Conservation (phyloP, 2,888 invertebrate species). For the Bruchidius siliquastri region DNA sequence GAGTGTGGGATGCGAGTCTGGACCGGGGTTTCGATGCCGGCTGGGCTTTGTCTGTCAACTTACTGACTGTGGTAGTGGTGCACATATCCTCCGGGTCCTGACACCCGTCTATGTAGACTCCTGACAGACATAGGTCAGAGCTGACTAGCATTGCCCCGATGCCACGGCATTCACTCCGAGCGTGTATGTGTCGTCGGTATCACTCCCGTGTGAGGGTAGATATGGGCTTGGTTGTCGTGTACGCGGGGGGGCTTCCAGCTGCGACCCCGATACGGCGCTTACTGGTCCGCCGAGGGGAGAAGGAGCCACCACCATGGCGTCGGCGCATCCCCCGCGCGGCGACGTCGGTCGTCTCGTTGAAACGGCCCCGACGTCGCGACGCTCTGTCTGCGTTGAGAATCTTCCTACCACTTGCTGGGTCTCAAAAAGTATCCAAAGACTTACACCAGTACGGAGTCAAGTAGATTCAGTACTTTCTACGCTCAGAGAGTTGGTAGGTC, state of each 20-base stretch:
- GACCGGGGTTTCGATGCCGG: not conserved
- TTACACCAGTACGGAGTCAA: too few relatives aligned
- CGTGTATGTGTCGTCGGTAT: conserved; percentile 25
- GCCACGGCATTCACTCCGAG: conserved; percentile 41
- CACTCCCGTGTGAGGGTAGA: conserved; percentile 31
- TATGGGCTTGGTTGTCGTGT: conserved; percentile 22
- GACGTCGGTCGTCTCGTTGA: not conserved
- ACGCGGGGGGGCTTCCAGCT: conserved; percentile 41
- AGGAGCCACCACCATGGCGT: conserved; percentile 24
- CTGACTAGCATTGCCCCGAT: conserved; percentile 47
- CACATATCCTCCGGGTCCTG: conserved; percentile 49
- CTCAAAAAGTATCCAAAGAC: not conserved
- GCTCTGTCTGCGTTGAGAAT: not conserved
- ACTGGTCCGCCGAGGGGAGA: conserved; percentile 30
- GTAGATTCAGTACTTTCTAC: too few relatives aligned
- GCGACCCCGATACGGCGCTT: conserved; percentile 44
- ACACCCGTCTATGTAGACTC: conserved; percentile 50
- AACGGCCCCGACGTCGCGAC: conserved; percentile 6
- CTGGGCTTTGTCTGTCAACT: conserved; percentile 27
- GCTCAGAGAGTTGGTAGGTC: too few relatives aligned
- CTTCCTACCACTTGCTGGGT: not conserved
- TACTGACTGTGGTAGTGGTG: conserved; percentile 49
- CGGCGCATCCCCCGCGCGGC: conserved; percentile 12
- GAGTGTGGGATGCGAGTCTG: not conserved
- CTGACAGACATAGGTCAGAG: conserved; percentile 49